Evolutionary conservation across 2,113 vertebrate species (phyloP).

Genomic region (Myxocyprinus asiaticus): DNA sequence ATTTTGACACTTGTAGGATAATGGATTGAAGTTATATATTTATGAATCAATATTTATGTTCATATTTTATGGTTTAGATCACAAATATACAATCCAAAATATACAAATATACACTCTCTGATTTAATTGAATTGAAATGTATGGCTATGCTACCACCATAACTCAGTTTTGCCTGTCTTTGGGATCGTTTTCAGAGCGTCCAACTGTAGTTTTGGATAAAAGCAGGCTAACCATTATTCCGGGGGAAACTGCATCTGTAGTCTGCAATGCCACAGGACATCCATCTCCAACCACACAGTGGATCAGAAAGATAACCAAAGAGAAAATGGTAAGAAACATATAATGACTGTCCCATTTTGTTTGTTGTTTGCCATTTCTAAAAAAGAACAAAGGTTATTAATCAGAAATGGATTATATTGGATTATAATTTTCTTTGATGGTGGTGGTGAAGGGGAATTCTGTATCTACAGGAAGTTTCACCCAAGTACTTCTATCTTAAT

Average conservation of each 20-base stretch:
- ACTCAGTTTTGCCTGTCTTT: neutral
- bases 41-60: neutral
- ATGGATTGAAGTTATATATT: neutral
- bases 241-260: constrained; percentile 60
- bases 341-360: neutral
- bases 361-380: neutral
- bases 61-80: too few relatives aligned
- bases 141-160: too few relatives aligned
- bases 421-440: neutral
- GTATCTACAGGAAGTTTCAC: constrained; percentile 24
- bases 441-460: neutral
- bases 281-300: constrained; percentile 70
- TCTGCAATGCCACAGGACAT: constrained; percentile 72
- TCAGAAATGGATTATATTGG: neutral
- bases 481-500: neutral
- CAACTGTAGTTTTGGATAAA: constrained; percentile 45
- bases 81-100: too few relatives aligned
- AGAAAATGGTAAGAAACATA: constrained; percentile 56
- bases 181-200: constrained; percentile 49
- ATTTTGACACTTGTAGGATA: neutral
- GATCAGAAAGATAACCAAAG: constrained; percentile 65
- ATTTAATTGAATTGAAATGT: too few relatives aligned
- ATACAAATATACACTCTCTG: too few relatives aligned
- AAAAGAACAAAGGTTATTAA: too few relatives aligned
- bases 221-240: constrained; percentile 43